These are phyloP conservation scores for Uloborus diversus DNA, from an alignment of 1,140 invertebrate species.

Conservation along the genomic window DNA sequence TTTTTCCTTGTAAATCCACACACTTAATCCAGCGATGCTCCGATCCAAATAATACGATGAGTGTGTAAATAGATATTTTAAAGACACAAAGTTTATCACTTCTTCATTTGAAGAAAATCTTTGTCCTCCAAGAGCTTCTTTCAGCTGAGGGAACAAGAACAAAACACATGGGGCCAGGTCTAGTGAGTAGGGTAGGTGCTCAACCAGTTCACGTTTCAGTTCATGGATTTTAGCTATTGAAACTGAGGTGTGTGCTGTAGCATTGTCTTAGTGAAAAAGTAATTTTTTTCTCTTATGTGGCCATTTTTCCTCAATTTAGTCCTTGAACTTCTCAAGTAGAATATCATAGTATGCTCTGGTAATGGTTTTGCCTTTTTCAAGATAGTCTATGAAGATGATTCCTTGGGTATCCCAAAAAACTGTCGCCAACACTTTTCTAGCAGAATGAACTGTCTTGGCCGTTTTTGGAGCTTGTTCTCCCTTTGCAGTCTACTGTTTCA, in stretches of 20 bases:
- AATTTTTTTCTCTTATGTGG: not conserved
- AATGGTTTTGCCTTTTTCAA: not conserved
- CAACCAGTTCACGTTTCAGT: no score
- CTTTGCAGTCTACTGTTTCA: not conserved
- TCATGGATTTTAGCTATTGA: constrained; percentile 19
- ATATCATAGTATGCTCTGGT: not conserved
- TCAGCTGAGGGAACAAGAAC: constrained; percentile 61
- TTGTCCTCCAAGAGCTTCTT: constrained; percentile 17
- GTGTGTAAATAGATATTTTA: no score
- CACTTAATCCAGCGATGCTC: no score
- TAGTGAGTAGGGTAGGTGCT: constrained; percentile 44
- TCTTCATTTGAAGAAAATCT: no score
- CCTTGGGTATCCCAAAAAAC: not conserved
- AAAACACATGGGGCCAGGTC: constrained; percentile 64
- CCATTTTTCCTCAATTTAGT: not conserved
- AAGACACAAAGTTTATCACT: no score
- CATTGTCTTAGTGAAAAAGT: constrained; percentile 41
- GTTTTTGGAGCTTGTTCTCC: not conserved
- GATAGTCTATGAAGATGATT: not conserved
- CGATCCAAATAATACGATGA: no score
- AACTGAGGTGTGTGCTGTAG: constrained; percentile 19
- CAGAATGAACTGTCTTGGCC: not conserved
- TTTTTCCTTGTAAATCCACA: no score
- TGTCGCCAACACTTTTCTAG: not conserved
- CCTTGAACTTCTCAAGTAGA: not conserved